These are phyloP conservation scores for Endotricha flammealis DNA, from an alignment of 2,888 invertebrate species.

Conservation along the genomic window DNA sequence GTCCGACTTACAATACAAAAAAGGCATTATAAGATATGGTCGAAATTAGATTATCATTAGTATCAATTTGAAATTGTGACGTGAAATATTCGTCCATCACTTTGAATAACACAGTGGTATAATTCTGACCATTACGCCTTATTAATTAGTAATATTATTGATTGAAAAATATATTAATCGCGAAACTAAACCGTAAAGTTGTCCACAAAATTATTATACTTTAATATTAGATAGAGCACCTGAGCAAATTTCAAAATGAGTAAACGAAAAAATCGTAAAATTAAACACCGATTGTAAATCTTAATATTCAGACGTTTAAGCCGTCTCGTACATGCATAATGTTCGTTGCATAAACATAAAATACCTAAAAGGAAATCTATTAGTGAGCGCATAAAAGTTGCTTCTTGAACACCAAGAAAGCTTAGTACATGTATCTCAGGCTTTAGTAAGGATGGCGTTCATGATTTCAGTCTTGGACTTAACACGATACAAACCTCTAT, in stretches of 20 bases:
- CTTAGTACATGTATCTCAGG: not conserved
- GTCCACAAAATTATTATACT: not conserved
- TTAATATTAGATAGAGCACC: constrained; percentile 4
- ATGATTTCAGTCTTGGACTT: constrained; percentile 44
- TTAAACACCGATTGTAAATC: no score
- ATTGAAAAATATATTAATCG: no score
- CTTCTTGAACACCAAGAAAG: no score
- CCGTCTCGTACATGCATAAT: no score
- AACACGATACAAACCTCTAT: constrained; percentile 18
- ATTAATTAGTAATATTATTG: no score
- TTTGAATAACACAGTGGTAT: constrained; percentile 3
- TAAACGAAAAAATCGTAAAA: constrained; percentile 1
- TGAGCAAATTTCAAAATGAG: constrained; percentile 2
- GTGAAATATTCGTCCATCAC: not conserved
- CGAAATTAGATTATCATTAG: no score
- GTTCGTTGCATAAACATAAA: no score
- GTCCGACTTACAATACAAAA: no score
- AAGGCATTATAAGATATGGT: no score
- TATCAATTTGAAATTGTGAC: not conserved
- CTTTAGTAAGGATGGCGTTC: constrained; percentile 22
- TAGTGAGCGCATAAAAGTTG: no score
- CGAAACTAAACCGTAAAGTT: not conserved
- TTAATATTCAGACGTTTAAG: no score
- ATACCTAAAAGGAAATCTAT: no score
- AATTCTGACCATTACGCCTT: constrained; percentile 1